Base-by-base conservation (phyloP, 2,888 invertebrate species). In the Teleiodes luculella region DNA sequence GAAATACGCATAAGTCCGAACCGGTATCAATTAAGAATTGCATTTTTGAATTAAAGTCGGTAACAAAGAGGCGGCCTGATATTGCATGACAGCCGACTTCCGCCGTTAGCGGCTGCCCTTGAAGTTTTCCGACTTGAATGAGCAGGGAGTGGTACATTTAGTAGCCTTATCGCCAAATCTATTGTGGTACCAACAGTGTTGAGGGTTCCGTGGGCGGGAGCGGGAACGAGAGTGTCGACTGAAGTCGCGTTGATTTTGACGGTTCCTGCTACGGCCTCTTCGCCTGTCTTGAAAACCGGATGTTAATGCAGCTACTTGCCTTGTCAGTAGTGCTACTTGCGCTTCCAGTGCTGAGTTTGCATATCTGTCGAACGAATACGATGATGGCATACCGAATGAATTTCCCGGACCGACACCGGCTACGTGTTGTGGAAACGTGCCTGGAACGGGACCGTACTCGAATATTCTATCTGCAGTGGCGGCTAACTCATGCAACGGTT, bases 41-140 rank as follows among this genome's bases (percentile, higher is more conserved):
- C 8, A 28, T 8, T 28, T 28, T 45, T 28, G 28, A 18, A 8
- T 2, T 45, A 10, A n/a, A 28, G 18, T 45, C 45, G 13, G 45
- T 45, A 28, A 45, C 13, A 18, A 61, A 48, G 51, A 57, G 20
- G 20, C 46, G 43, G 31, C 33, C 16, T 13, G 53, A 31, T 36
- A n/a, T 43, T 16, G 10, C 20, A 18, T 7, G 59, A 53, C 58
- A 59, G 53, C 55, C 59, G 57, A 54, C 54, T 36, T 13, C 36
- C 36, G 36, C 36, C 36, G 13, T 36, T 36, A 36, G 13, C 36
- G 36, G 13, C 36, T 3, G 57, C 54, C 28, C 18, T 13, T 45
- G 24, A 28, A 4, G 45, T 45, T 45, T 45, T 28, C 28, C 45
- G 16, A 8, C 24, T 20, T 11, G 13, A 8, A 28, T 2, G 14